Evolutionary conservation across 1,140 invertebrate species (phyloP), one percentile per base, ranked within the genome.

Genomic region (Lanistes nyassanus): DNA sequence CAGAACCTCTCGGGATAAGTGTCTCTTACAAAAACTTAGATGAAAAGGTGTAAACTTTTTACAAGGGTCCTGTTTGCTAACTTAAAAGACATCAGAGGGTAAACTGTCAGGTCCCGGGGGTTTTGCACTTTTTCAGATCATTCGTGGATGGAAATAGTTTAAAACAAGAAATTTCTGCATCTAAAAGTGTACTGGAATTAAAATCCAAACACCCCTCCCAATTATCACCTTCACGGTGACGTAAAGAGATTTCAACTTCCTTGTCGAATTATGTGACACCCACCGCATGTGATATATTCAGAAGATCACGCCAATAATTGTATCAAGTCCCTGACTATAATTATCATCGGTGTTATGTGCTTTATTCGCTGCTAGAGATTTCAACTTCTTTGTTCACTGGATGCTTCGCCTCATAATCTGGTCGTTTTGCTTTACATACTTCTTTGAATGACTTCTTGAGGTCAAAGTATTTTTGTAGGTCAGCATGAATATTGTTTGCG

Each of bases 41-140:
- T n/a, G 39, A 42, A 42, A 42, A 13, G 39, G 62, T 64, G 62
- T 64, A 65, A 29, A 65, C 11, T 34, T 65, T 31, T 65, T 6
- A 65, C 26, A 31, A 34, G 62, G 31, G 31, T 36, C 11, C n/a
- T n/a, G n/a, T 65, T 29, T 31, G 34, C 62, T 34, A 11, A 9
- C n/a, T 34, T n/a, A 9, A 65, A 65, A 65, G 31, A 65, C 11
- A 31, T 34, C 34, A 65, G 62, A 31, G 62, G 34, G 62, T 62
- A 65, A 21, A 65, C 62, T 29, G 21, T 65, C 62, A 5, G 62
- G 62, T 34, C 62, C 62, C 6, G 62, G n/a, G 6, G 62, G 11
- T 65, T 65, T 29, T 3, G 6, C 62, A 4, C 9, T 65, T 21
- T 36, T 29, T n/a, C n/a, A n/a, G n/a, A n/a, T n/a, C n/a, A n/a